Percentiles rank a stretch among this genome's conserved stretches.
These are phyloP conservation scores for Hartigia nigra DNA, from an alignment of 2,888 invertebrate genomes.

Conservation along the genomic window DNA sequence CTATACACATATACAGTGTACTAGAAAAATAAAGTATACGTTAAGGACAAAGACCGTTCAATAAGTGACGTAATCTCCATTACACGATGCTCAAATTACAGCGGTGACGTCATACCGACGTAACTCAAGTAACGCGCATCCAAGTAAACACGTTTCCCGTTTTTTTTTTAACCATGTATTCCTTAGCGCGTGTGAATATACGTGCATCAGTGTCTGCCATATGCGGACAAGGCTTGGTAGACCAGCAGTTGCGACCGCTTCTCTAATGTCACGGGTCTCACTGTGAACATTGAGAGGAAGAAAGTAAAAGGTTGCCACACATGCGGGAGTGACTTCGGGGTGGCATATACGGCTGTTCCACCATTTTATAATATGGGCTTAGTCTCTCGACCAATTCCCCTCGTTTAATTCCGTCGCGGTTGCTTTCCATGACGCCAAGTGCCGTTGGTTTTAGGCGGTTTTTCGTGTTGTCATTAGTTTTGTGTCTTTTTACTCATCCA, in stretches of 20 bases:
- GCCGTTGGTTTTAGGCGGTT: conserved; percentile 1
- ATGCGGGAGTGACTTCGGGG: conserved; percentile 3
- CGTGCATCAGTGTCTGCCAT: not conserved
- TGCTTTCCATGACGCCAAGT: not conserved
- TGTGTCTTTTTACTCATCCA: not conserved
- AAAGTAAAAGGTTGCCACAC: not conserved
- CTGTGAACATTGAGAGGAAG: not conserved
- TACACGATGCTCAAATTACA: conserved; percentile 3
- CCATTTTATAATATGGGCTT: not conserved
- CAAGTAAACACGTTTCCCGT: conserved; percentile 1
- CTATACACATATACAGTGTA: not conserved
- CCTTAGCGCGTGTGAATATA: not conserved
- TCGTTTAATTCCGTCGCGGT: not conserved
- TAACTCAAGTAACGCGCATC: conserved; percentile 4
- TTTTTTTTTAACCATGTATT: not conserved
- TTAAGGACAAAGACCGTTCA: conserved; percentile 12
- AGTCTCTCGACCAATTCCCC: conserved; percentile 8
- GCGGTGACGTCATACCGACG: conserved; percentile 5
- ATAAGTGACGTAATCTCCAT: conserved; percentile 9
- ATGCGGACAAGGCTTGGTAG: not conserved
- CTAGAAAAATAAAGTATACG: not conserved
- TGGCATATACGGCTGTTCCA: not conserved
- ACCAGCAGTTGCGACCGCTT: not conserved
- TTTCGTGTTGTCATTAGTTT: not conserved
- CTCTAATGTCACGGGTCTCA: not conserved